Base-by-base conservation (phyloP, 1,140 invertebrate species). In the Conopomorpha cramerella region DNA sequence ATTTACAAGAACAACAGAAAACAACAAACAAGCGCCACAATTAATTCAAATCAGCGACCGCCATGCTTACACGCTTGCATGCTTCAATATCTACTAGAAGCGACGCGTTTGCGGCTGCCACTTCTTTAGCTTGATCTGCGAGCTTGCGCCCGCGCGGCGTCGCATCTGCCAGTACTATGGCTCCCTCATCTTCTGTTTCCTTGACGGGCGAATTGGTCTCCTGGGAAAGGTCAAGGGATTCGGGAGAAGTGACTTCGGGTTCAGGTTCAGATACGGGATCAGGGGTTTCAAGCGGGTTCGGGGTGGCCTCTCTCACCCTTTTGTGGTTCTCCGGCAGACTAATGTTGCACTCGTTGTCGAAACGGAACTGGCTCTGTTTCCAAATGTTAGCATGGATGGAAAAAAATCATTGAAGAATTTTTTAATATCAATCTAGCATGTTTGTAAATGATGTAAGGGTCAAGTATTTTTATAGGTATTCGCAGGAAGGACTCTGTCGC, bases 281-380 rank as follows among this genome's bases (percentile, higher is more conserved):
- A 11, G 52, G 45, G 15, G 36, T 34, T n/a, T 60, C 67, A 51
- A 58, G 55, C 36, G 43, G 39, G 13, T 63, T 64, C 47, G 58
- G 59, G 52, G 68, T 59, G 47, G 50, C 49, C 54, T 83, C 82
- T 91, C 90, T 93, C 89, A 95, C 92, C 90, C 91, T 85, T 86
- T 91, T 92, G 81, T 94, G 90, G 83, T 93, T 93, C 81, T 96
- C 93, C 74, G 92, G 92, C 64, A 96, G 84, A 82, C 91, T 92
- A 76, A 95, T 85, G 81, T 93, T 90, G 83, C 92, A 95, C 83
- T 98, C 96, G 83, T 96, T 97, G 83, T 96, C 94, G 84, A 97
- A 98, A 63, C 94, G 88, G 83, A 98, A 98, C 81, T 98, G 95
- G 84, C 93, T 96, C 94, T 97, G 85, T 61, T 37, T 67, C 64